Base-by-base conservation (phyloP, 2,888 invertebrate genomes). In the Gibbula magus region DNA sequence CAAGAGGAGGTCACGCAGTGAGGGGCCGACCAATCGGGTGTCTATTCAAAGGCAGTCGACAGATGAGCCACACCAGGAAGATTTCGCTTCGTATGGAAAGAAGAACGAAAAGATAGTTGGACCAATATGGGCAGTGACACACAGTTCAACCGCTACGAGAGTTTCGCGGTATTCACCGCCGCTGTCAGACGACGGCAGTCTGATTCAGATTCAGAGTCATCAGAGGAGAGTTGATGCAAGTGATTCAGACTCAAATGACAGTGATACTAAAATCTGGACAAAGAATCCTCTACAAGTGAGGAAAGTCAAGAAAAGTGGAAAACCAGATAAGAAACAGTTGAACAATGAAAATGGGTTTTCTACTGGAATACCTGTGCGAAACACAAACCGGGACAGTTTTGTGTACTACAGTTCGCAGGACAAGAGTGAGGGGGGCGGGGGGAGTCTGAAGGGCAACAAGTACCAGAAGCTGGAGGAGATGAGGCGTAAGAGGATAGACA, bases 381-480 rank as follows among this genome's bases (percentile, higher is more conserved):
- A 79, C 22, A 82, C 83, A 32, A 85, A 81, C 67, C 83, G 84
- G 25, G 87, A 88, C 35, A 82, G 84, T 66, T 85, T 82, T 73
- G 83, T 84, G 25, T 83, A 83, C 74, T 80, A 81, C 32, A 81
- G 79, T 29, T 54, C 82, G 22, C 81, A 83, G 32, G 78, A 75
- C 16, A 78, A 80, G n/a, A 83, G 81, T 83, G 16, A 74, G 56
- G 80, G 22, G 25, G 77, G 75, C 13, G 74, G 77, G 51, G 77
- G 81, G n/a, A 75, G 81, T 32, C 79, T 76, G 16, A 82, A 79
- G 20, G 82, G 80, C n/a, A 83, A 51, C 61, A 91, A 90, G 79
- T 91, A 86, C 82, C 88, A 89, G 78, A 86, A 87, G 76, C 83
- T 91, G 77, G 91, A 91, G 81, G 91, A 89, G 77, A 86, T 85